Conservation (phyloP, 2,888 invertebrate genomes). For the Zelleria hepariella region DNA sequence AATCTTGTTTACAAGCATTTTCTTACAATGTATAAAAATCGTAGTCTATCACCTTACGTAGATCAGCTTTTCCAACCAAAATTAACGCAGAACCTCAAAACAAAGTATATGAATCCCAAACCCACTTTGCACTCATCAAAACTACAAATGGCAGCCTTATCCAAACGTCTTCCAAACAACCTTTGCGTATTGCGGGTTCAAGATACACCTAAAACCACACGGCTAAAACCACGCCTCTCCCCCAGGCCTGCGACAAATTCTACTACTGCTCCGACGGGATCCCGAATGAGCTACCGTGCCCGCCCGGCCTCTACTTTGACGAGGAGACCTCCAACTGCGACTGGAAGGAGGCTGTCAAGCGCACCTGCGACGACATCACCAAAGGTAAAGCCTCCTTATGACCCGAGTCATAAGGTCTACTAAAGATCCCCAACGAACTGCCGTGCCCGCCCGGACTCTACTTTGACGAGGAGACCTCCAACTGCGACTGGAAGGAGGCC, state of each 20-base stretch:
- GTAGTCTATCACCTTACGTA: too few species aligned
- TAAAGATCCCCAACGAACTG: constrained; percentile 78
- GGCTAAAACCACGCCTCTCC: not conserved
- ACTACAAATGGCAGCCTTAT: too few species aligned
- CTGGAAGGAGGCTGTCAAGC: constrained; percentile 77
- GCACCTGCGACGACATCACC: constrained; percentile 51
- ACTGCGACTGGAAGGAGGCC: constrained; percentile 81
- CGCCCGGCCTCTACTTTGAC: constrained; percentile 83
- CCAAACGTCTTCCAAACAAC: too few species aligned
- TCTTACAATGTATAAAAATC: too few species aligned
- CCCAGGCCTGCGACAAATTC: constrained; percentile 81
- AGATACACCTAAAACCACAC: too few species aligned
- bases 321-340: constrained; percentile 80
- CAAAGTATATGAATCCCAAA: too few species aligned
- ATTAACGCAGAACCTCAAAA: too few species aligned
- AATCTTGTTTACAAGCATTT: too few species aligned
- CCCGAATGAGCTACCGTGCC: constrained; percentile 77
- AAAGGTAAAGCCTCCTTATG: constrained; percentile 33
- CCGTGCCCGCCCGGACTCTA: constrained; percentile 82
- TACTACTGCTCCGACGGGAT: constrained; percentile 83
- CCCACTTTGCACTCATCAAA: too few species aligned
- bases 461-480: constrained; percentile 80
- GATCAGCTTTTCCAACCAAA: too few species aligned
- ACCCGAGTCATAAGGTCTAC: constrained; percentile 80
- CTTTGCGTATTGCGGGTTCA: too few species aligned